Percentiles rank a stretch among this genome's conserved stretches.
Evolutionary conservation across 2,113 vertebrate genomes (phyloP).

Genomic region (Equus przewalskii): DNA sequence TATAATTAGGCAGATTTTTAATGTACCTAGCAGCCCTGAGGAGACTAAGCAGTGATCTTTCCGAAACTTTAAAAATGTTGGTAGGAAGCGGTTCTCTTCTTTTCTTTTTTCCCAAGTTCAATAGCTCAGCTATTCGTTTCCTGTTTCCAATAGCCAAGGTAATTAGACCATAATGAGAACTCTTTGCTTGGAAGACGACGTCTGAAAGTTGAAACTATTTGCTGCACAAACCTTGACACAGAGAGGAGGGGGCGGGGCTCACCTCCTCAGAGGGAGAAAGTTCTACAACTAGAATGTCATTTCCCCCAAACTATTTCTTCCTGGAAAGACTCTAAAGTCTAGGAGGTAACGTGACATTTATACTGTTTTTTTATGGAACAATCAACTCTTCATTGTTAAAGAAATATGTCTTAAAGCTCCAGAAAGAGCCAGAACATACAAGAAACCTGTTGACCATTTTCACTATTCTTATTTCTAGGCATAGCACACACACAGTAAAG

Average conservation of each 20-base stretch:
- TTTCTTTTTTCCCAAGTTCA: slow-evolving; percentile 47
- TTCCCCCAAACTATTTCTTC: neutral
- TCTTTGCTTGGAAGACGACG: slow-evolving; percentile 36
- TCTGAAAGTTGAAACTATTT: slow-evolving; percentile 63
- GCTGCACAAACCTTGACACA: neutral
- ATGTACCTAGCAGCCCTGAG: neutral
- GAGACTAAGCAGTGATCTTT: neutral
- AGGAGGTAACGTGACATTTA: neutral
- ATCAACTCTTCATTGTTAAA: neutral
- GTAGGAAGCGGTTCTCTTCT: slow-evolving; percentile 10
- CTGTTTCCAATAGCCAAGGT: slow-evolving; percentile 62
- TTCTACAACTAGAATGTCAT: neutral
- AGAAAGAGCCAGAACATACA: neutral
- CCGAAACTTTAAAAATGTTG: slow-evolving; percentile 38
- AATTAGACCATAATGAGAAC: slow-evolving; percentile 72
- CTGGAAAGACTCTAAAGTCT: neutral
- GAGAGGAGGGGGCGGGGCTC: neutral
- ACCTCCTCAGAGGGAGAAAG: neutral
- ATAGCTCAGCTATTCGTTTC: slow-evolving; percentile 67
- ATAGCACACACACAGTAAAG: neutral
- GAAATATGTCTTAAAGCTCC: neutral
- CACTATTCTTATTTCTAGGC: neutral
- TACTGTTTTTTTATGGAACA: neutral
- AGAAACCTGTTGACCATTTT: neutral
- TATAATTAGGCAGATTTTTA: slow-evolving; percentile 50